Percentiles rank a stretch among this genome's conserved stretches.
phyloP scores from a whole-genome alignment of 2,888 invertebrate genomes.

The Andrena praecox region DNA sequence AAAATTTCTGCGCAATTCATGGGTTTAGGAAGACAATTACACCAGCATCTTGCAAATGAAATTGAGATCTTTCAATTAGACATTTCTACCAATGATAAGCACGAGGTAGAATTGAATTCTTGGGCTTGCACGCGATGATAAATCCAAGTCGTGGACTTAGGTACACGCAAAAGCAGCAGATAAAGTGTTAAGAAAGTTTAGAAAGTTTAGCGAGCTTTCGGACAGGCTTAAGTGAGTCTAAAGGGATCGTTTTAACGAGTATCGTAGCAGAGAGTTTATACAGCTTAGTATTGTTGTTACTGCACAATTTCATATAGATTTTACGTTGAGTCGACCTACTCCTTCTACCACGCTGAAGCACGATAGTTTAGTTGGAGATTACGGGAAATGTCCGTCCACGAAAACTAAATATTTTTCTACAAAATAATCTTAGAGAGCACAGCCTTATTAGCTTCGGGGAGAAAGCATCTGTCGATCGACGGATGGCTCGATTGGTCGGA shows the following conservation, averaged over 20 bases:
- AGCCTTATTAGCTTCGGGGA: not conserved
- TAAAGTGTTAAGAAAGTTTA: not conserved
- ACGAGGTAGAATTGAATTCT: no score
- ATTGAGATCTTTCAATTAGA: no score
- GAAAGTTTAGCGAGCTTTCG: not conserved
- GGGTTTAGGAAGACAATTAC: no score
- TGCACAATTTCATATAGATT: not conserved
- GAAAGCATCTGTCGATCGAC: slow-evolving; percentile 1
- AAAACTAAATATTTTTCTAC: not conserved
- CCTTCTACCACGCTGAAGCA: not conserved
- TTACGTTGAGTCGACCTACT: not conserved
- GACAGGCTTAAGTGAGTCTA: no score
- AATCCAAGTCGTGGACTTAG: no score
- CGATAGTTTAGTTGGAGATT: not conserved
- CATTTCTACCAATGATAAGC: no score
- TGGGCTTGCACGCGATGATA: no score
- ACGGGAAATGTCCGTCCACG: not conserved
- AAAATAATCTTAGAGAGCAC: not conserved
- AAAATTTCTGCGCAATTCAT: no score
- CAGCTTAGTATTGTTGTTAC: no score
- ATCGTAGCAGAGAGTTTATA: no score
- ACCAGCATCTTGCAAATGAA: no score
- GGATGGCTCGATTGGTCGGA: not conserved
- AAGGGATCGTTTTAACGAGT: not conserved
- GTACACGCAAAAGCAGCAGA: not conserved